phyloP scores from a whole-genome alignment of 2,888 invertebrate genomes.

The Meghimatium bilineatum region DNA sequence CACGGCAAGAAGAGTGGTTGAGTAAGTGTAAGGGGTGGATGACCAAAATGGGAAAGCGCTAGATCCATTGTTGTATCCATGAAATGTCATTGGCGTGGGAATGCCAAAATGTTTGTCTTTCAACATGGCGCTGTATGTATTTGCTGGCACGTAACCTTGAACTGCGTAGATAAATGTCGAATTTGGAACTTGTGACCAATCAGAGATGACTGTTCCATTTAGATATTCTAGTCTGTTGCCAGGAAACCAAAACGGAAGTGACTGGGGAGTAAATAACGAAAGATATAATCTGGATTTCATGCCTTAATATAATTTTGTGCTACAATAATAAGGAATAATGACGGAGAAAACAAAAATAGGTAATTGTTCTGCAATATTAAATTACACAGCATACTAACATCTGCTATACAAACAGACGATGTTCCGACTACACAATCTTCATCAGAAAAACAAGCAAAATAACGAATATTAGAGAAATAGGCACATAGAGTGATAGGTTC shows the following conservation, averaged over 20 bases:
- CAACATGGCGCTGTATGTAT: conserved; percentile 58
- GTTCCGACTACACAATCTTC: no score
- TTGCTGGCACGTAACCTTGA: conserved; percentile 58
- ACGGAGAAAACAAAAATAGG: no score
- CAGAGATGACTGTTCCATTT: conserved; percentile 54
- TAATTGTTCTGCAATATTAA: no score
- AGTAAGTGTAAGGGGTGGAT: conserved; percentile 67
- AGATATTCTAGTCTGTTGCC: conserved; percentile 57
- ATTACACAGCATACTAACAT: no score
- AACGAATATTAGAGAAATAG: no score
- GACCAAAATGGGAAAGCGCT: conserved; percentile 67
- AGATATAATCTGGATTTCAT: no score
- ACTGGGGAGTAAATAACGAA: conserved; percentile 26
- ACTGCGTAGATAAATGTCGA: conserved; percentile 55
- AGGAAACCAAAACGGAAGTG: conserved; percentile 45
- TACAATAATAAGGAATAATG: no score
- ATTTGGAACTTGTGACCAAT: conserved; percentile 44
- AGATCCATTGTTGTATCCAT: conserved; percentile 62
- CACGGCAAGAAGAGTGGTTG: conserved; percentile 63
- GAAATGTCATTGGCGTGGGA: conserved; percentile 59
- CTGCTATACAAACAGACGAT: no score
- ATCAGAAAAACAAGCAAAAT: no score
- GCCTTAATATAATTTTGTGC: no score
- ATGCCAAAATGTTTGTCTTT: conserved; percentile 52
- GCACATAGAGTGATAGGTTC: no score